These are phyloP conservation scores for Trissolcus basalis DNA, from an alignment of 1,140 invertebrate species.

Conservation along the genomic window DNA sequence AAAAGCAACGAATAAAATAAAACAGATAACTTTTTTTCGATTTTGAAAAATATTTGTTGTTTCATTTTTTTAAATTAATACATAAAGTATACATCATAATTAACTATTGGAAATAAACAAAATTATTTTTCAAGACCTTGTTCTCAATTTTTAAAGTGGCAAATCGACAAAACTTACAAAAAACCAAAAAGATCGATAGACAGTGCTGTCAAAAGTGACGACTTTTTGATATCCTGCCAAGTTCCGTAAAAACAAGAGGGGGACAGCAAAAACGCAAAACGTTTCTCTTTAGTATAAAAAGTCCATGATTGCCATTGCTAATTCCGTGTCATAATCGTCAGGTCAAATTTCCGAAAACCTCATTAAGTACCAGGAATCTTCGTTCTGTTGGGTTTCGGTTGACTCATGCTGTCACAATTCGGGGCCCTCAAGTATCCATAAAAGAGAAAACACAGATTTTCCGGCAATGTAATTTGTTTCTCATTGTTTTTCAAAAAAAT, in stretches of 20 bases:
- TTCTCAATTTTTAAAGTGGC: constrained; percentile 5
- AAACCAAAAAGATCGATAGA: constrained; percentile 26
- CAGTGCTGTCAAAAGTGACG: constrained; percentile 22
- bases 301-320: background rate
- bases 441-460: constrained; percentile 34
- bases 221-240: constrained; percentile 35
- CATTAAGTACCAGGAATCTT: constrained; percentile 12
- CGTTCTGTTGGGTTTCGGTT: constrained; percentile 10
- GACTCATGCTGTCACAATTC: constrained; percentile 34
- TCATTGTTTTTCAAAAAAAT: background rate
- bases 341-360: constrained; percentile 2
- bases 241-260: background rate
- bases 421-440: background rate
- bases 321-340: background rate
- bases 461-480: constrained; percentile 16
- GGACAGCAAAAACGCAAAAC: background rate
- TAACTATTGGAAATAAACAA: too few relatives aligned
- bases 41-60: too few relatives aligned
- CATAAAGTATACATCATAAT: too few relatives aligned
- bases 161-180: constrained; percentile 17
- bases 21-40: too few relatives aligned
- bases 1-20: too few relatives aligned
- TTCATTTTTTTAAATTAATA: too few relatives aligned
- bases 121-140: constrained; percentile 7
- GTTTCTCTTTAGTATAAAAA: background rate